These are phyloP conservation scores for Lottia scabra DNA, from an alignment of 2,888 invertebrate genomes.

Conservation along the genomic window DNA sequence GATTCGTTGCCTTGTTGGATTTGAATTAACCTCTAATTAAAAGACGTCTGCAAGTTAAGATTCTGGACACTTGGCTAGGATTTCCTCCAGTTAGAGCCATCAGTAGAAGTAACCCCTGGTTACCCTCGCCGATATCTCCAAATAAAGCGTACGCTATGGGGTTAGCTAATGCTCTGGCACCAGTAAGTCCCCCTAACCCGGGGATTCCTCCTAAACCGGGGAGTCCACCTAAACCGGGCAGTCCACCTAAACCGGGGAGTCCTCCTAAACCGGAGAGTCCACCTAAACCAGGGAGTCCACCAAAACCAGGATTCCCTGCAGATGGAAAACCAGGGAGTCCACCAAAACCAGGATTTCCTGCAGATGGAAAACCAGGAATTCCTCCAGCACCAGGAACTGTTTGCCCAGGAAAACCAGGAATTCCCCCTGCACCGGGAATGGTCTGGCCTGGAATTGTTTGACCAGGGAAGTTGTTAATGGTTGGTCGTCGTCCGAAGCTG, in stretches of 20 bases:
- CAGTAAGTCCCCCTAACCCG: background rate
- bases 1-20: no score
- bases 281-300: background rate
- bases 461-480: no score
- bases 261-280: background rate
- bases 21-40: background rate
- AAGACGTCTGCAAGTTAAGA: background rate
- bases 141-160: background rate
- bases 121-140: background rate
- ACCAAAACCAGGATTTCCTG: no score
- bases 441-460: no score
- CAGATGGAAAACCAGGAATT: background rate
- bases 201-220: background rate
- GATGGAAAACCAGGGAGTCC: background rate
- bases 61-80: background rate
- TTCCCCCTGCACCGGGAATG: background rate
- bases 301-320: background rate
- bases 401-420: background rate
- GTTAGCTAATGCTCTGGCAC: background rate
- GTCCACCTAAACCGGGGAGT: background rate
- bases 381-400: background rate
- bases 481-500: background rate
- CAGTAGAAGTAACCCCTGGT: background rate
- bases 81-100: background rate
- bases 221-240: background rate